These are phyloP conservation scores for Gymnodraco acuticeps DNA, from an alignment of 2,797 vertebrate species.

Conservation along the genomic window DNA sequence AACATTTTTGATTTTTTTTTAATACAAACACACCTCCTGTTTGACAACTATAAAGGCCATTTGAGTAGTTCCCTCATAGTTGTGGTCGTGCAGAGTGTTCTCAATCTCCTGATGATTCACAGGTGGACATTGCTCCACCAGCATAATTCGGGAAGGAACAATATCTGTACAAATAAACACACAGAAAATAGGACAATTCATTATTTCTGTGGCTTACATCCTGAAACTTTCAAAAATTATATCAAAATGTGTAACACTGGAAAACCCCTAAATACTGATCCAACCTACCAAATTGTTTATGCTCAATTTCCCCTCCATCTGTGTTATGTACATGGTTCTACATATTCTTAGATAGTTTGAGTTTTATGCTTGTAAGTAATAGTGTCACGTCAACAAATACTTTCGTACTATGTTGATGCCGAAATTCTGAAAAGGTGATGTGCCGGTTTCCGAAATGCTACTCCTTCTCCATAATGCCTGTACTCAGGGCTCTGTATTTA, in stretches of 20 bases:
- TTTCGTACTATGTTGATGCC: no score
- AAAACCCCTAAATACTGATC: not conserved
- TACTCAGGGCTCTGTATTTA: no score
- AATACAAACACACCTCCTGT: conserved; percentile 68
- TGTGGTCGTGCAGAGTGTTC: conserved; percentile 54
- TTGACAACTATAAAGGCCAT: conserved; percentile 63
- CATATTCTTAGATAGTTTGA: no score
- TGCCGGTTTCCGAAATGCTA: no score
- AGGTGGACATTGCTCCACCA: conserved; percentile 51
- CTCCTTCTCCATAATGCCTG: no score
- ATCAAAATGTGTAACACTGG: not conserved
- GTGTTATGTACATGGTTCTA: no score
- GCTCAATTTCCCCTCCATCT: no score
- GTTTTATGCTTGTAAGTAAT: no score
- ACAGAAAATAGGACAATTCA: not conserved
- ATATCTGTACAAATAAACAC: conserved; percentile 58
- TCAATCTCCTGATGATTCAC: conserved; percentile 13
- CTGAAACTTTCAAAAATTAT: not conserved
- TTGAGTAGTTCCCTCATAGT: conserved; percentile 53
- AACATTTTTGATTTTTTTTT: not conserved
- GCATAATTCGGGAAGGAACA: conserved; percentile 28
- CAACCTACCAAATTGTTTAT: no score
- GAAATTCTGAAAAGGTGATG: no score
- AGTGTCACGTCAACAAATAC: no score
- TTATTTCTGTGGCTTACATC: not conserved